Evolutionary conservation across 2,888 invertebrate genomes (phyloP).

Genomic region (Aleiodes alternator): DNA sequence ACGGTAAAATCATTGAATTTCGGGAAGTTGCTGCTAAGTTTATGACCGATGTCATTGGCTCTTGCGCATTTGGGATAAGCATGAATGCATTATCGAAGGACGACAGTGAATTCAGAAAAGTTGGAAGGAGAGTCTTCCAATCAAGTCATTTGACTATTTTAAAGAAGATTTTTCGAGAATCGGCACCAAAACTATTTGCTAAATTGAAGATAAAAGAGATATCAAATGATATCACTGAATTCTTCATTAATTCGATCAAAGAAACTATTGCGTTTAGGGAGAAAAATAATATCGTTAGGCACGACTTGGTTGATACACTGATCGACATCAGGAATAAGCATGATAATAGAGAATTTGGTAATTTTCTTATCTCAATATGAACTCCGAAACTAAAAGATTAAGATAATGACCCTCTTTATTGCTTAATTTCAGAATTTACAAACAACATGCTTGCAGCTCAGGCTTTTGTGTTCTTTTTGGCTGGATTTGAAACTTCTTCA

Average conservation of each 20-base stretch:
- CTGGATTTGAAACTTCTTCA: conserved; percentile 76
- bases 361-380: neutral
- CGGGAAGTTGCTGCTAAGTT: conserved; percentile 65
- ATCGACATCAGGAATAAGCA: conserved; percentile 62
- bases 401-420: neutral
- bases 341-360: conserved; percentile 35
- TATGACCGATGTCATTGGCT: conserved; percentile 72
- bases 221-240: conserved; percentile 43
- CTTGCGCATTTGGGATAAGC: conserved; percentile 71
- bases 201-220: too few species aligned
- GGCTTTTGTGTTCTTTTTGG: conserved; percentile 74
- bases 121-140: conserved; percentile 64
- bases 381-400: too few species aligned
- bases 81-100: conserved; percentile 65
- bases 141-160: conserved; percentile 53
- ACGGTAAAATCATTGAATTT: conserved; percentile 44
- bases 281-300: conserved; percentile 69
- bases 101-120: conserved; percentile 65
- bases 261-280: conserved; percentile 71
- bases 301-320: conserved; percentile 75
- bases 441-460: conserved; percentile 71
- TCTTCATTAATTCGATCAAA: conserved; percentile 66
- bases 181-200: conserved; percentile 56
- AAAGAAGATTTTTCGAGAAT: conserved; percentile 25
- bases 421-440: conserved; percentile 62